Evolutionary conservation across 2,797 vertebrate genomes (phyloP), one percentile per base, ranked within the genome.

Genomic region (Trachops cirrhosus): DNA sequence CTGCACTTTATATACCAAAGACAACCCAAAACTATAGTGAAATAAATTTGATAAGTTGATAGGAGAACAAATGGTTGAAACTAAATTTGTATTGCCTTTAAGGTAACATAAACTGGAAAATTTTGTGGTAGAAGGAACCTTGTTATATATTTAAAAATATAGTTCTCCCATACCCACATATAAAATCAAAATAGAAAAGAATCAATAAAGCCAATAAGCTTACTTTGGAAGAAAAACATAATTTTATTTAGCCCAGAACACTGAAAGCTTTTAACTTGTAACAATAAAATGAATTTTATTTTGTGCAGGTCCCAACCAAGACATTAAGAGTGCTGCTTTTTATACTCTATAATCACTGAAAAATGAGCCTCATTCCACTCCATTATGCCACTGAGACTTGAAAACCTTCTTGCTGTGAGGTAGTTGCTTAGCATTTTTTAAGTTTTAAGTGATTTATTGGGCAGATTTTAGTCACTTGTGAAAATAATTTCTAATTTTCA

Each of bases 141-240:
- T 86, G 10, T 64, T 82, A 84, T 46, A 54, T 89, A 54, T 83
- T 92, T 80, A 95, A 96, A 93, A 94, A 92, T 83, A 41, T 41
- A 59, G n/a, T 95, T 86, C 12, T 26, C 37, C 26, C 24, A 26
- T 6, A 18, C 11, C 52, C 41, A 22, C 22, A 85, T 64, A 5
- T 48, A 85, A 93, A 75, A 95, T 91, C 39, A 95, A 93, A 89
- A 85, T 74, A 52, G 59, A 95, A 85, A 68, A 89, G 37, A 92
- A 92, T 86, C 80, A 84, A 80, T 89, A 86, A 95, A 95, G 79
- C n/a, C 32, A 95, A 54, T 73, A 89, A 83, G 2, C 9, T 92
- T 34, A 26, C 5, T 73, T 96, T 80, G 74, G 41, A 82, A 86
- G 39, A 78, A 71, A 96, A 91, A 32, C 3, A 41, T 29, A 12